These are phyloP conservation scores for Balanococcus diminutus DNA, from an alignment of 2,888 invertebrate species.

Conservation along the genomic window DNA sequence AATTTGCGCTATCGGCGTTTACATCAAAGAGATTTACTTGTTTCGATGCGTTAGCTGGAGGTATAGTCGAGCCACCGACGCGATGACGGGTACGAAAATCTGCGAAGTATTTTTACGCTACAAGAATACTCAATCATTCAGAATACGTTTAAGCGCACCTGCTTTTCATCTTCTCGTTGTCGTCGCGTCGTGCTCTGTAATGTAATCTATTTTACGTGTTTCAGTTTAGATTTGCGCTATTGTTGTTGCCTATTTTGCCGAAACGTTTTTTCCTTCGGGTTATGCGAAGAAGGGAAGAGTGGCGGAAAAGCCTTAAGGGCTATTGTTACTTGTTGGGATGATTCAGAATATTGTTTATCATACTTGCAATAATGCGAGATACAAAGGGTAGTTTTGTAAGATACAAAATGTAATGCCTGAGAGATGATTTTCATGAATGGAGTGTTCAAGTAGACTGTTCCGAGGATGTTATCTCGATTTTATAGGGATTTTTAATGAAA, in stretches of 20 bases:
- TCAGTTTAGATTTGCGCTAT: not conserved
- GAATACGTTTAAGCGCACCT: not conserved
- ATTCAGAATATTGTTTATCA: too few species aligned
- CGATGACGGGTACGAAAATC: not conserved
- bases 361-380: too few species aligned
- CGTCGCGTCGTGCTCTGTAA: not conserved
- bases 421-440: too few species aligned
- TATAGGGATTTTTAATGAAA: too few species aligned
- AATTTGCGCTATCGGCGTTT: slow-evolving; percentile 1
- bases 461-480: too few species aligned
- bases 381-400: too few species aligned
- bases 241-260: not conserved
- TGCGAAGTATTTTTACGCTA: not conserved
- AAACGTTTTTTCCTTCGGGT: not conserved
- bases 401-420: too few species aligned
- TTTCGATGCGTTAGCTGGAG: not conserved
- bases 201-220: not conserved
- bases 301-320: too few species aligned
- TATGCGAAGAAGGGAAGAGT: not conserved
- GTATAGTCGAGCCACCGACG: not conserved
- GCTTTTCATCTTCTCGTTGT: not conserved
- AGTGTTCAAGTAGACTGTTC: too few species aligned
- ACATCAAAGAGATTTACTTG: slow-evolving; percentile 4
- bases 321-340: too few species aligned
- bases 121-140: not conserved